Evolutionary conservation across 2,888 invertebrate genomes (phyloP).

Genomic region (Dasysyrphus tricinctus): DNA sequence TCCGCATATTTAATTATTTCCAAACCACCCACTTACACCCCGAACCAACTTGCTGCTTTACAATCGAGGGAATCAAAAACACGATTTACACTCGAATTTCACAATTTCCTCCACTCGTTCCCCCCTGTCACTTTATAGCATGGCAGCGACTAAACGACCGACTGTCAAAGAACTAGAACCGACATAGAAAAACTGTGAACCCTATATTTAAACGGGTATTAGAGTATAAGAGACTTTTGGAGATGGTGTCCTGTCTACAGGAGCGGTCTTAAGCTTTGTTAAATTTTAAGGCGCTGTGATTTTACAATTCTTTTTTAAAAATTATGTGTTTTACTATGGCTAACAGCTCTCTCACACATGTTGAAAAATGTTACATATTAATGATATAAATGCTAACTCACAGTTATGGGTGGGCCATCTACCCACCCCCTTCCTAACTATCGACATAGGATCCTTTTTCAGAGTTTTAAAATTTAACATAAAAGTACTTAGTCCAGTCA

Average conservation of each 20-base stretch:
- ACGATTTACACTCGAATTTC: conserved; percentile 75
- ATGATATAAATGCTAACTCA: no score
- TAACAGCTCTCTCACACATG: no score
- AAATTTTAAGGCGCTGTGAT: neutral
- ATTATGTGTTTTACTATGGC: no score
- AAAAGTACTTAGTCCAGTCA: no score
- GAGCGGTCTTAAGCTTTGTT: neutral
- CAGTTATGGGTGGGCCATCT: no score
- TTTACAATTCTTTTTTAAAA: no score
- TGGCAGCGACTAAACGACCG: conserved; percentile 12
- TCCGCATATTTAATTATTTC: conserved; percentile 75
- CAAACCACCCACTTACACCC: conserved; percentile 73
- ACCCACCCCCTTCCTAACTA: no score
- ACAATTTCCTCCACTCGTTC: conserved; percentile 23
- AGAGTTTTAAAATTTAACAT: no score
- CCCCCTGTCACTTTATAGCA: neutral
- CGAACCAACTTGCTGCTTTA: conserved; percentile 35
- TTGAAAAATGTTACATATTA: no score
- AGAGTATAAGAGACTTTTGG: conserved; percentile 31
- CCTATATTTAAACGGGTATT: conserved; percentile 51
- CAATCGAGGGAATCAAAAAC: conserved; percentile 71
- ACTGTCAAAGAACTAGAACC: conserved; percentile 40
- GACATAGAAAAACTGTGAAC: conserved; percentile 29
- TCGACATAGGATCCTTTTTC: no score
- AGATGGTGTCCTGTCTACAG: conserved; percentile 16